phyloP scores from a whole-genome alignment of 2,797 vertebrate genomes.

The Gouania willdenowi region DNA sequence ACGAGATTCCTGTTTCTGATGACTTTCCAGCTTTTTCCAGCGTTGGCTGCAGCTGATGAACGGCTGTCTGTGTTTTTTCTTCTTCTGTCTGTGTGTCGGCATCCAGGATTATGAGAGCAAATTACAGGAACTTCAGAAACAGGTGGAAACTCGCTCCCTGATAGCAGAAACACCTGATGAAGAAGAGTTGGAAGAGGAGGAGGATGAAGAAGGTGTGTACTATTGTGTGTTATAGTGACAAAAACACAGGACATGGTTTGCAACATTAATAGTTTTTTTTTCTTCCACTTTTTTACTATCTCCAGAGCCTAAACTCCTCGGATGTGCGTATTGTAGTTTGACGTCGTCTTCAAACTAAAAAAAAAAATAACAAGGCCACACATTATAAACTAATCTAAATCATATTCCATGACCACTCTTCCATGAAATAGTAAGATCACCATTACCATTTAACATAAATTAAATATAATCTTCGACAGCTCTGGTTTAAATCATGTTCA shows the following conservation, averaged over 20 bases:
- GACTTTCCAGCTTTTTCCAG: too few relatives aligned
- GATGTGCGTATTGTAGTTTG: slow-evolving; percentile 55
- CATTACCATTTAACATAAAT: too few relatives aligned
- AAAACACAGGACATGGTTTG: not conserved
- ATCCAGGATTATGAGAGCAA: slow-evolving; percentile 97
- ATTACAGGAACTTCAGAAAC: slow-evolving; percentile 96
- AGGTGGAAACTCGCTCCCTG: slow-evolving; percentile 94
- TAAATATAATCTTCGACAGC: too few relatives aligned
- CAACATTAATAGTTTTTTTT: not conserved
- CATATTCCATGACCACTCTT: too few relatives aligned
- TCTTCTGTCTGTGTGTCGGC: slow-evolving; percentile 56
- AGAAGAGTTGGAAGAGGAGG: slow-evolving; percentile 92
- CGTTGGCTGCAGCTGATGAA: slow-evolving; percentile 46
- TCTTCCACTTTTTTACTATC: slow-evolving; percentile 38
- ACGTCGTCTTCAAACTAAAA: slow-evolving; percentile 19
- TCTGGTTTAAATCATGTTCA: too few relatives aligned
- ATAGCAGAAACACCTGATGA: slow-evolving; percentile 92
- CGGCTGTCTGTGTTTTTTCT: slow-evolving; percentile 51
- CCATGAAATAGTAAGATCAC: too few relatives aligned
- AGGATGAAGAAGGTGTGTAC: slow-evolving; percentile 79
- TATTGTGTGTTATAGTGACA: not conserved
- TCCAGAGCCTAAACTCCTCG: slow-evolving; percentile 56
- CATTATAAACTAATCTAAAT: slow-evolving; percentile 3
- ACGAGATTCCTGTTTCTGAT: too few relatives aligned
- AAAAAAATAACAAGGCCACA: slow-evolving; percentile 30